Evolutionary conservation across 2,888 invertebrate genomes (phyloP), one percentile per base, ranked within the genome.

Genomic region (Mylabris sibirica): DNA sequence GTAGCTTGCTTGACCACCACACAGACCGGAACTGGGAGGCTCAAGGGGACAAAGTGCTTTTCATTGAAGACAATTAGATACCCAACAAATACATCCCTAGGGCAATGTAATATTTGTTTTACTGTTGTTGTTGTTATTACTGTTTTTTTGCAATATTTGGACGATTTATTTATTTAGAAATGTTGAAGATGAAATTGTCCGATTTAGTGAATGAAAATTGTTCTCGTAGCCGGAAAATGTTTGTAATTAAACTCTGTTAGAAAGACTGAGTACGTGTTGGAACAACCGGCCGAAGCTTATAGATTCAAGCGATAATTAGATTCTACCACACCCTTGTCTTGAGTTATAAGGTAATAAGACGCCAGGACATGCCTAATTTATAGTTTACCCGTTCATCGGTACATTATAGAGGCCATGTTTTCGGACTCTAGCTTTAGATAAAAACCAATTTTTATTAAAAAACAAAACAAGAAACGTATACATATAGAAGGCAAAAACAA

Each of bases 281-380:
- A 70, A 74, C 68, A 73, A 70, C 75, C 71, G 75, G 72, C 75
- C 75, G 71, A 75, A 75, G 80, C 80, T 81, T 81, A 82, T 81
- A 83, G 82, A 82, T 83, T 79, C 78, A 76, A 77, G 79, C 78
- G 83, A 84, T 84, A 84, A 84, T 84, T 84, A 83, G 83, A 83
- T 83, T 82, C 83, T 75, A 81, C 83, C 84, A 83, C 84, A 84
- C 84, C 84, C 83, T 83, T 81, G 82, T 82, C 84, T 82, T 84
- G 82, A 84, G 84, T 84, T 83, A 84, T 83, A 84, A 83, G 83
- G 83, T 84, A 84, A 84, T 84, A 84, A 83, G 84, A 83, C 80
- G 82, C 82, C 80, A 79, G 77, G 82, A 81, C 83, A 81, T 80
- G 83, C 78, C 79, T 83, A 83, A 84, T 84, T 84, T 84, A 84